Evolutionary conservation across 1,140 invertebrate genomes (phyloP), one percentile per base, ranked within the genome.

Genomic region (Plutomurus gul): DNA sequence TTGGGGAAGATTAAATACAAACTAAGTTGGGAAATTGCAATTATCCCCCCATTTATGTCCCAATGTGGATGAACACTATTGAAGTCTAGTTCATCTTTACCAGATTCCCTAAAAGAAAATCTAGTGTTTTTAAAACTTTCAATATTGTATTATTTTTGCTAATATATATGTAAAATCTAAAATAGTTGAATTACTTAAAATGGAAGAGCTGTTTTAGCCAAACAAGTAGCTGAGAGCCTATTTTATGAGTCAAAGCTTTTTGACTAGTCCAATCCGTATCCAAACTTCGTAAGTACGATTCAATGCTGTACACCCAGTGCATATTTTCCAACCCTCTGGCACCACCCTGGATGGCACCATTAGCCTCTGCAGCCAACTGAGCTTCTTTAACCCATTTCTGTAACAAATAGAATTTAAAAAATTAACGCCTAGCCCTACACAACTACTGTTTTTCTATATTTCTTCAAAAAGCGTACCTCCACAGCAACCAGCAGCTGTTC

Each of bases 181-280:
- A n/a, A n/a, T n/a, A 49, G n/a, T 25, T 16, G 7, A 60, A 36
- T 77, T 76, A 84, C 80, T 47, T 36, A 49, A 84, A 84, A 70
- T 84, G 83, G 73, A 84, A 84, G 10, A 84, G 40, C 37, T 84
- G 81, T 37, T 84, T 84, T 18, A 80, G 25, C 83, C 83, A 84
- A n/a, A 39, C 40, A 27, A 84, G 18, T 1, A 82, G 43, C 16
- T 75, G 78, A 10, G 73, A 49, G 30, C 60, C 30, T 74, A 84
- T 75, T 74, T 82, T 84, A 22, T 77, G 77, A 13, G 76, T 75
- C 30, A 84, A 37, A 2, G 74, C 74, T 71, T 81, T 82, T 49
- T 84, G 83, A 79, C 75, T 82, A 75, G 81, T 71, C 75, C 78
- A 80, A 36, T 76, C 73, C 37, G 75, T 36, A 5, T 80, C 79